These are phyloP conservation scores for Paguma larvata DNA, from an alignment of 2,797 vertebrate species.

Conservation along the genomic window DNA sequence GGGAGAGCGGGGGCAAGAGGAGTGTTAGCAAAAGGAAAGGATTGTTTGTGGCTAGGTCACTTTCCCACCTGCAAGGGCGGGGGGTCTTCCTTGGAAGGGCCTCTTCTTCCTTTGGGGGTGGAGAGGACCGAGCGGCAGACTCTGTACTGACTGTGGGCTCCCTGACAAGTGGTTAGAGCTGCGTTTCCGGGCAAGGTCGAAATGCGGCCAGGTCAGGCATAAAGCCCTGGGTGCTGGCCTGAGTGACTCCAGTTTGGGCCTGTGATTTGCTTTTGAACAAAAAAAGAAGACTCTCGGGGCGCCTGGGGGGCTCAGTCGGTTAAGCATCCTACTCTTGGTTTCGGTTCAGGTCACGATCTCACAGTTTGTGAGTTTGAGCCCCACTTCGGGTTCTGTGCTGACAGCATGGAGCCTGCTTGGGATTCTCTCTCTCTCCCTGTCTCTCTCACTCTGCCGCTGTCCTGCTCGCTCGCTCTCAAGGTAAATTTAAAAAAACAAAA, in stretches of 20 bases:
- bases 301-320: no score
- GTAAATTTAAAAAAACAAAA: no score
- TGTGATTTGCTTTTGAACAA: background rate
- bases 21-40: background rate
- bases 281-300: no score
- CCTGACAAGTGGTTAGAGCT: background rate
- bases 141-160: background rate
- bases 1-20: background rate
- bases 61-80: background rate
- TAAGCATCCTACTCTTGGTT: no score
- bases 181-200: no score
- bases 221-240: background rate
- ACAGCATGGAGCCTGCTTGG: background rate
- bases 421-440: background rate
- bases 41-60: background rate
- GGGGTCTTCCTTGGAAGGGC: no score
- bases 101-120: background rate
- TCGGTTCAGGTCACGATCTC: no score
- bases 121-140: background rate
- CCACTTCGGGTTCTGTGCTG: background rate
- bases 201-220: background rate
- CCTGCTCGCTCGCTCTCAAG: background rate
- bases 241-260: no score
- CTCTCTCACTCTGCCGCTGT: background rate
- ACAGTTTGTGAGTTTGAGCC: no score